phyloP scores from a whole-genome alignment of 2,888 invertebrate genomes.

The Tetrapedia diversipes region DNA sequence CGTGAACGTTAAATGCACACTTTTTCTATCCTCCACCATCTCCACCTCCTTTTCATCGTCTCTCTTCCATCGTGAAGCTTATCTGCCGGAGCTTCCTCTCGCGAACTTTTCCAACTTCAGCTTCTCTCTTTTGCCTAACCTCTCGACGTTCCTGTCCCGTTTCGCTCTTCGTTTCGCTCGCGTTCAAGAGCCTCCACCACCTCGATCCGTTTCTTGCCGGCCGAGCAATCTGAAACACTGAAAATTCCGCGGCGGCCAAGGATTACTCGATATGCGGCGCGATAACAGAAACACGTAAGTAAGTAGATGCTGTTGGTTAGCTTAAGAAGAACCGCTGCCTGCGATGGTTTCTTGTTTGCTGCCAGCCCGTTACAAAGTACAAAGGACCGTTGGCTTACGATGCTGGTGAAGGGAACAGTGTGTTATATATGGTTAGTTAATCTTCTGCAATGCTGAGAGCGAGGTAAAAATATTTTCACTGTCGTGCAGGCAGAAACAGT shows the following conservation, averaged over 20 bases:
- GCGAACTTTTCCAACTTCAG: slow-evolving; percentile 53
- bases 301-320: slow-evolving; percentile 4
- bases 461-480: too few species aligned
- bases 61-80: slow-evolving; percentile 39
- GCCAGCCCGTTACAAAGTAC: too few species aligned
- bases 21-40: slow-evolving; percentile 33
- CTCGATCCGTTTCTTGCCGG: slow-evolving; percentile 9
- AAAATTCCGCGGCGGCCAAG: slow-evolving; percentile 32
- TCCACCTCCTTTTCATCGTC: too few species aligned
- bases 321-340: slow-evolving; percentile 9
- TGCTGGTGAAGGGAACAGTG: too few species aligned
- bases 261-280: slow-evolving; percentile 48
- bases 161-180: slow-evolving; percentile 1
- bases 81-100: slow-evolving; percentile 48
- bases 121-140: slow-evolving; percentile 5
- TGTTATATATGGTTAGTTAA: too few species aligned
- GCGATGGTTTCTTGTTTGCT: slow-evolving; percentile 5
- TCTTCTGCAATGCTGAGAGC: not conserved
- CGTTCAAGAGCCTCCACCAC: not conserved
- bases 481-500: too few species aligned
- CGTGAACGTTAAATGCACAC: slow-evolving; percentile 64
- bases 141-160: not conserved
- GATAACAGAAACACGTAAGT: slow-evolving; percentile 54
- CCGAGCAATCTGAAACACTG: slow-evolving; percentile 41
- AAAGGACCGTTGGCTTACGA: not conserved